Percentiles rank a stretch among this genome's conserved stretches.
Evolutionary conservation across 2,888 invertebrate genomes (phyloP).

Genomic region (Stegophylla sp.): DNA sequence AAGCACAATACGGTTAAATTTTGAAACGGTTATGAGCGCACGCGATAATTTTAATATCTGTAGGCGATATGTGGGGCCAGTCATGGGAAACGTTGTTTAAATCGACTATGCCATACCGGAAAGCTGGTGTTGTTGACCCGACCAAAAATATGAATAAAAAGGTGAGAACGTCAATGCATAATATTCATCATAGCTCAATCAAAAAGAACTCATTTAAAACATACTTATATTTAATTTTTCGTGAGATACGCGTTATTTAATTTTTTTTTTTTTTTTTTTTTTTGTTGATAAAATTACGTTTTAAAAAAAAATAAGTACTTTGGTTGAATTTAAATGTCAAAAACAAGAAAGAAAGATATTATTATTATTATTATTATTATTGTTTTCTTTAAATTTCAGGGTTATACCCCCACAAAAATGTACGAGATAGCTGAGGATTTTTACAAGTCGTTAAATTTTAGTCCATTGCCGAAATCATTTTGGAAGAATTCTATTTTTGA

Average conservation of each 20-base stretch:
- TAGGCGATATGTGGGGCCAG: conserved; percentile 88
- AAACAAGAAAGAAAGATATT: neutral
- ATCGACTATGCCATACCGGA: conserved; percentile 72
- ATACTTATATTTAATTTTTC: too few species aligned
- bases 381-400: conserved; percentile 65
- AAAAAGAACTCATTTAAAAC: too few species aligned
- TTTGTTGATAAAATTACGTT: too few species aligned
- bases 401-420: conserved; percentile 78
- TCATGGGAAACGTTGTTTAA: conserved; percentile 75
- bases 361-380: neutral
- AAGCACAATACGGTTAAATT: too few species aligned
- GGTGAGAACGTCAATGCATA: conserved; percentile 65
- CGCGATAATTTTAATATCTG: too few species aligned
- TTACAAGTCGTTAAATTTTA: conserved; percentile 82
- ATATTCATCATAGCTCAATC: too few species aligned
- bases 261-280: too few species aligned
- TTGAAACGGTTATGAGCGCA: neutral
- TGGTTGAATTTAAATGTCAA: neutral
- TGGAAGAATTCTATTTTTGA: conserved; percentile 87
- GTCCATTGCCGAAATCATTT: conserved; percentile 79
- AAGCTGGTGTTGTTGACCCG: conserved; percentile 64
- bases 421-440: conserved; percentile 86
- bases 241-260: too few species aligned
- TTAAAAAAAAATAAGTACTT: neutral
- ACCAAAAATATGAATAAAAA: conserved; percentile 67